phyloP scores from a whole-genome alignment of 2,888 invertebrate genomes.

The Hermaeophaga mercurialis region DNA sequence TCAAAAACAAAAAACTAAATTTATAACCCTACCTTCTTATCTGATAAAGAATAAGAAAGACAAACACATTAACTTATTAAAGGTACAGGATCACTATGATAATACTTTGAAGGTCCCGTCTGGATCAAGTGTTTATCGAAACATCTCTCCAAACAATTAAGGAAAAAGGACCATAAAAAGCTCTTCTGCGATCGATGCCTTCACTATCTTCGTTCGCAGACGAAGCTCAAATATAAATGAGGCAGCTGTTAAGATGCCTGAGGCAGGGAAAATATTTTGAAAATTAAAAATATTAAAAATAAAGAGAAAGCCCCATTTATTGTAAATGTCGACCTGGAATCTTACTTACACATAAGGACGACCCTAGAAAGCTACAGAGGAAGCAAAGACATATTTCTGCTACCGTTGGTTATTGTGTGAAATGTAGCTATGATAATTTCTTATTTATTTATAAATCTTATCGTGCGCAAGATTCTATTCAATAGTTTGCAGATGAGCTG shows the following conservation, averaged over 20 bases:
- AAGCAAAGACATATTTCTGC: conserved; percentile 36
- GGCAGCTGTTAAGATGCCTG: conserved; percentile 20
- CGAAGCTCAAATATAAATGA: conserved; percentile 2
- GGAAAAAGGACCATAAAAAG: neutral
- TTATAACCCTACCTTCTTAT: conserved; percentile 14
- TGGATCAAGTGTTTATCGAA: conserved; percentile 14
- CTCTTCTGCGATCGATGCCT: conserved; percentile 12
- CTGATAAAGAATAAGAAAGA: conserved; percentile 25
- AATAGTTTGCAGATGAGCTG: conserved; percentile 21
- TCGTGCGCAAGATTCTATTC: conserved; percentile 16
- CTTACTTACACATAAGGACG: conserved; percentile 2
- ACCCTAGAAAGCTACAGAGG: conserved; percentile 15
- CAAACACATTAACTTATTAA: conserved; percentile 32
- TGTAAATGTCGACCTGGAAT: conserved; percentile 37
- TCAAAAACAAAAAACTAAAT: conserved; percentile 18
- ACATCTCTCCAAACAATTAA: conserved; percentile 4
- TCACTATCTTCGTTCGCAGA: conserved; percentile 1
- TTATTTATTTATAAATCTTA: neutral
- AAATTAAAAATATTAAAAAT: conserved; percentile 19
- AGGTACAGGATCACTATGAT: neutral
- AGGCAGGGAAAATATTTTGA: conserved; percentile 17
- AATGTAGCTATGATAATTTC: conserved; percentile 35
- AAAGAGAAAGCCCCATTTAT: conserved; percentile 27
- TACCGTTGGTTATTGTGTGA: conserved; percentile 37
- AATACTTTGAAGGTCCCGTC: neutral